phyloP scores from a whole-genome alignment of 2,888 invertebrate genomes.

The Brassicogethes aeneus region DNA sequence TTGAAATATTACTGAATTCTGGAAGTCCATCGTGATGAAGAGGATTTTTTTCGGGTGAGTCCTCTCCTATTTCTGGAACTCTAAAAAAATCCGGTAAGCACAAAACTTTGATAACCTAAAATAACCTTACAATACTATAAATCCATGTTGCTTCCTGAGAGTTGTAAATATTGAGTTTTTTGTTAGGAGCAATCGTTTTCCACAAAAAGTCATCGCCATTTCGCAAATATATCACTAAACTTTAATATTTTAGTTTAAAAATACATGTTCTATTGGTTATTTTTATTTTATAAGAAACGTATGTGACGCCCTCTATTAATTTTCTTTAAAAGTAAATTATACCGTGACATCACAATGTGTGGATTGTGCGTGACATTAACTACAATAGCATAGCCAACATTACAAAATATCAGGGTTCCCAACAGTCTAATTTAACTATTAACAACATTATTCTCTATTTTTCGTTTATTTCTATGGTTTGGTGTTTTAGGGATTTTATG shows the following conservation, averaged over 20 bases:
- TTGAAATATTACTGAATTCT: constrained; percentile 69
- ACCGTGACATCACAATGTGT: too few relatives aligned
- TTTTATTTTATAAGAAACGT: not conserved
- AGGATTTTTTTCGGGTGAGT: constrained; percentile 66
- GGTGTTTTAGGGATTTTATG: too few relatives aligned
- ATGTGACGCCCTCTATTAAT: too few relatives aligned
- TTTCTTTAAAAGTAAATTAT: too few relatives aligned
- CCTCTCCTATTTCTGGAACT: constrained; percentile 77
- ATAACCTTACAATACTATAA: constrained; percentile 57
- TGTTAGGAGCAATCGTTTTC: constrained; percentile 21
- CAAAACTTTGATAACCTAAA: constrained; percentile 9
- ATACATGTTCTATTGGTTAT: not conserved
- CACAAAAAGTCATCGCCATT: constrained; percentile 38
- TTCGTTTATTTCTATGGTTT: too few relatives aligned
- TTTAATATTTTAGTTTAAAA: not conserved
- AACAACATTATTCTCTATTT: too few relatives aligned
- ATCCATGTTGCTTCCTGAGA: constrained; percentile 46
- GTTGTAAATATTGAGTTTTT: constrained; percentile 20
- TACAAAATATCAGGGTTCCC: too few relatives aligned
- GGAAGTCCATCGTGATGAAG: constrained; percentile 67
- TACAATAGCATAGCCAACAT: too few relatives aligned
- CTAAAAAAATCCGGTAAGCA: constrained; percentile 38
- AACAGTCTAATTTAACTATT: too few relatives aligned
- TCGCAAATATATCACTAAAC: not conserved
- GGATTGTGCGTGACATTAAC: too few relatives aligned